Base-by-base conservation (phyloP, 37 sponge, comb jelly and placozoan genomes). In the Diacarnus erythraeanus region DNA sequence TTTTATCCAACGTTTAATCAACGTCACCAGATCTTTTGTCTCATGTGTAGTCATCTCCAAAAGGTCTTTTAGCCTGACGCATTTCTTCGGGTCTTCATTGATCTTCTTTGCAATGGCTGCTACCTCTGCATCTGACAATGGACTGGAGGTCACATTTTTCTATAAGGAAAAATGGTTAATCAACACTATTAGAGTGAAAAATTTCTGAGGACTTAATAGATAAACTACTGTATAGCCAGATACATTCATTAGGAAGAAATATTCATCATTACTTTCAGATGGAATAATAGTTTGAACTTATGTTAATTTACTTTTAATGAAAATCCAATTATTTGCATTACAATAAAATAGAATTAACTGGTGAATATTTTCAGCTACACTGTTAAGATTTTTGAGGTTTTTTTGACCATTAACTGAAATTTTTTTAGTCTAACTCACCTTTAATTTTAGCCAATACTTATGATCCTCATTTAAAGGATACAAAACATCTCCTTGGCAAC, bases 1-100 rank as follows among this genome's bases (percentile, higher is more conserved):
- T 27, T 25, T 3, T 27, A 15, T 25, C 57, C 58, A 74, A 25
- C 74, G 30, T 3, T n/a, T 27, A 23, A 74, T 25, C 15, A 74
- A 18, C 30, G 9, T 6, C 38, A 8, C 36, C 3, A 8, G 38
- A 12, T 69, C 69, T 69, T 36, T 18, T 33, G 36, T 12, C 8
- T 37, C 33, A 36, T 12, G 38, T 18, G 4, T 8, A 20, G 37
- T 69, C 69, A 69, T 69, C 69, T 69, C 69, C 38, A 69, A 69
- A 15, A 25, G n/a, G 8, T 63, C 64, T 63, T 23, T 27, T 23
- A 63, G 64, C 37, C 36, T 18, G 29, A 36, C 18, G 36, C 4
- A 5, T 36, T 36, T 69, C 3, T 36, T 38, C 8, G 64, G 30
- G 21, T 29, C 21, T 15, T 61, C 20, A 8, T 69, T 3, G 6